These are phyloP conservation scores for Agrotis clavis DNA, from an alignment of 2,888 invertebrate genomes.

Conservation along the genomic window DNA sequence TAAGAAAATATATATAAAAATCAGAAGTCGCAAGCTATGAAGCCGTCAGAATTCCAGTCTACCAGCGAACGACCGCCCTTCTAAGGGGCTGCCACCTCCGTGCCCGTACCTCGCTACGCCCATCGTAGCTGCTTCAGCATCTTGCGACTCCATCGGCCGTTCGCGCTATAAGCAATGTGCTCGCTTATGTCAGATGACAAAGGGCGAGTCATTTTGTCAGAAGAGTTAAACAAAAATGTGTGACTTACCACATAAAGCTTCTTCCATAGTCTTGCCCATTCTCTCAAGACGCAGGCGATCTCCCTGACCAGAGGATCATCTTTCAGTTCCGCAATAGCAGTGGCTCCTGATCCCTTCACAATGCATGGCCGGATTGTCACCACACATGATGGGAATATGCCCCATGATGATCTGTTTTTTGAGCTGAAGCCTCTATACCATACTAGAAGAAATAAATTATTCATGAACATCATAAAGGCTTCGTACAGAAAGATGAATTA, in stretches of 20 bases:
- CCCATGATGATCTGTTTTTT: conserved; percentile 91
- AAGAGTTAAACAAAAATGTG: neutral
- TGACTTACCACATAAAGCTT: conserved; percentile 96
- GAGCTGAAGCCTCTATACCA: conserved; percentile 97
- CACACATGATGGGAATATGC: conserved; percentile 90
- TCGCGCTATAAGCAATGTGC: no score
- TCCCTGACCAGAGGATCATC: conserved; percentile 98
- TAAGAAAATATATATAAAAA: no score
- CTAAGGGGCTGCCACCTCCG: no score
- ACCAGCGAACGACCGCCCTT: no score
- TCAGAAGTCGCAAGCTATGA: no score
- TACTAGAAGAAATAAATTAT: conserved; percentile 82
- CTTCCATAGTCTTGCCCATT: conserved; percentile 98
- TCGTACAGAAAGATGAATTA: no score
- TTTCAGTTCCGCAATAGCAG: conserved; percentile 96
- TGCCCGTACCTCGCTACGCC: no score
- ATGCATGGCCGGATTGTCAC: conserved; percentile 97
- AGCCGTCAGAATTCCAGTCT: no score
- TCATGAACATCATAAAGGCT: neutral
- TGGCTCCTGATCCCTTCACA: conserved; percentile 94
- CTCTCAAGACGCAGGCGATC: conserved; percentile 97
- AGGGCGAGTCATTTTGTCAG: no score
- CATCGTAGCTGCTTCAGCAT: no score
- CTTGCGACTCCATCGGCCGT: no score
- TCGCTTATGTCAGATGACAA: no score